Evolutionary conservation across 2,888 invertebrate species (phyloP), one percentile per base, ranked within the genome.

Genomic region (Anodontia alba): DNA sequence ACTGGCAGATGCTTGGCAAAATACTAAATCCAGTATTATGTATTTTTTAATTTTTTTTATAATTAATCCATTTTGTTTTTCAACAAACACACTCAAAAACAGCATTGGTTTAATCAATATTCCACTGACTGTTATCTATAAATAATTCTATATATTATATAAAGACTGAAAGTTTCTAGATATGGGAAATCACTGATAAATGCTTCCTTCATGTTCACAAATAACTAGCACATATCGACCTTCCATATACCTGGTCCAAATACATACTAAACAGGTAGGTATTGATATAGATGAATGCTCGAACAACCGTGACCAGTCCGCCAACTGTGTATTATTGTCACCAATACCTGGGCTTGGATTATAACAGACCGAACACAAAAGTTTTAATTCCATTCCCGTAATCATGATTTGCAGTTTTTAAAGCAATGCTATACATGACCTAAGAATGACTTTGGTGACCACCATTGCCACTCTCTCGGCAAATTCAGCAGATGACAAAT

Each of bases 371-470:
- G 33, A 15, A 33, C 33, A 57, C 57, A 23, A 57, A 29, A 20
- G 57, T 57, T 57, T 57, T 57, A 57, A 62, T 62, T 62, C 62
- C 62, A 31, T 29, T 33, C 62, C 5, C 33, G 33, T 62, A 62
- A 62, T 62, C 62, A 33, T 62, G 62, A 62, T 31, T 62, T 62
- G 62, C 62, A 62, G 33, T 33, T 62, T 62, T 62, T 31, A 5
- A 57, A n/a, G n/a, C 57, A 17, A 20, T 20, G 8, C 3, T 20
- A 49, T 49, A 49, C 49, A 49, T 20, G 49, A 49, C 49, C 49
- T 49, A 17, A 49, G 17, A 49, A 20, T 49, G 49, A 49, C 49
- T 49, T 49, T 3, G 20, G 20, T 42, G 15, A 42, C 42, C n/a
- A n/a, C n/a, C n/a, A n/a, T n/a, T n/a, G n/a, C n/a, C n/a, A n/a